phyloP scores from a whole-genome alignment of 2,888 invertebrate species.

The Drosophila melanosoma region DNA sequence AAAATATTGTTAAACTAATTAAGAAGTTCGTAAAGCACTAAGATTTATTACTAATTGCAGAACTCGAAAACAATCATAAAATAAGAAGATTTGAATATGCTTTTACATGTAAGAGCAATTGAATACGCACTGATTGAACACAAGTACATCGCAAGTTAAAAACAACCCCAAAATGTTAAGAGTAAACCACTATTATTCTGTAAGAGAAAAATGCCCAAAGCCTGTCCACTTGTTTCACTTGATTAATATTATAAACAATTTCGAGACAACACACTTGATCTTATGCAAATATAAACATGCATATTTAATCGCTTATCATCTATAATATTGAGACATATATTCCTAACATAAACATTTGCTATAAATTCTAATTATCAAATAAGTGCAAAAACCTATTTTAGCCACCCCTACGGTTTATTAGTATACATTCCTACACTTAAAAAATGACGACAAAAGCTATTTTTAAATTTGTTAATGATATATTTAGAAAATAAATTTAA shows the following conservation, averaged over 20 bases:
- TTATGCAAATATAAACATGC: neutral
- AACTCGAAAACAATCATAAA: neutral
- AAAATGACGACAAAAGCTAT: constrained; percentile 8
- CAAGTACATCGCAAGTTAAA: constrained; percentile 1
- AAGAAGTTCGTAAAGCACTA: neutral
- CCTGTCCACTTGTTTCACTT: neutral
- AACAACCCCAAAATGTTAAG: constrained; percentile 33
- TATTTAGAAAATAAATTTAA: neutral
- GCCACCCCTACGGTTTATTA: constrained; percentile 32
- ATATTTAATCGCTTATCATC: neutral
- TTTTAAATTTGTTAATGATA: neutral
- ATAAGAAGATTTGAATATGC: neutral
- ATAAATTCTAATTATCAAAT: neutral
- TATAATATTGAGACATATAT: neutral
- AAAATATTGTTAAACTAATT: neutral
- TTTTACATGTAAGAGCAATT: constrained; percentile 9
- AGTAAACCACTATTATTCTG: constrained; percentile 1
- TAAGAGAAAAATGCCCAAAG: constrained; percentile 37
- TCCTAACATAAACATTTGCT: neutral
- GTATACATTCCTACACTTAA: constrained; percentile 46
- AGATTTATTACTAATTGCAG: neutral
- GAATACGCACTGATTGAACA: neutral
- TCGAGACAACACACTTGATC: neutral
- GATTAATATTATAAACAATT: neutral
- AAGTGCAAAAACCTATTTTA: constrained; percentile 1